Conservation (phyloP, 2,113 vertebrate species). For the Eleginops maclovinus region DNA sequence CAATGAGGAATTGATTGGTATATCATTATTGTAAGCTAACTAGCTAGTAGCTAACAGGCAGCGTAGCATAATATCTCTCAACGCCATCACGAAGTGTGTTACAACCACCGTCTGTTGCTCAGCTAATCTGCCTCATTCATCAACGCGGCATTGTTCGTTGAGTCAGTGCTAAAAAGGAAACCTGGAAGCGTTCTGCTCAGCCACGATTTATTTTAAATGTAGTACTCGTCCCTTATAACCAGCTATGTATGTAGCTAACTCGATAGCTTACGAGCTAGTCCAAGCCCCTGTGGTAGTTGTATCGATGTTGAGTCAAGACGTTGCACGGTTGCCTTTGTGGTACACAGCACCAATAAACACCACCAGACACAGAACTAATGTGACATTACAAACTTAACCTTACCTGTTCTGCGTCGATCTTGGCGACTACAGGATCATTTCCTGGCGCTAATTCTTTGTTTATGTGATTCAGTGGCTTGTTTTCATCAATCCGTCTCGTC, state of each 20-base stretch:
- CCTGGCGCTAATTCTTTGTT: constrained; percentile 53
- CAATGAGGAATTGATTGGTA: background rate
- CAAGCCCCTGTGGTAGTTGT: constrained; percentile 43
- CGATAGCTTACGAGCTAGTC: constrained; percentile 53
- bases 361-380: background rate
- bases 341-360: constrained; percentile 13
- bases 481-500: constrained; percentile 73
- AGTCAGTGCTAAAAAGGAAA: background rate
- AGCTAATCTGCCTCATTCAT: constrained; percentile 26
- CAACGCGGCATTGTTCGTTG: constrained; percentile 32
- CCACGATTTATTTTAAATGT: background rate
- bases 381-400: background rate
- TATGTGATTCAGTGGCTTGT: constrained; percentile 51
- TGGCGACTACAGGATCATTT: constrained; percentile 55
- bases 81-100: constrained; percentile 52
- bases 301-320: constrained; percentile 58
- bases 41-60: constrained; percentile 32
- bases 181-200: background rate
- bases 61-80: constrained; percentile 24
- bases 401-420: constrained; percentile 73
- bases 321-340: constrained; percentile 58
- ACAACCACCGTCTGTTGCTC: constrained; percentile 46
- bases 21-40: background rate
- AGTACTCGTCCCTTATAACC: constrained; percentile 18
- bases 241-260: constrained; percentile 48